phyloP scores from a whole-genome alignment of 2,888 invertebrate genomes.

The Caenorhabditis panamensis region DNA sequence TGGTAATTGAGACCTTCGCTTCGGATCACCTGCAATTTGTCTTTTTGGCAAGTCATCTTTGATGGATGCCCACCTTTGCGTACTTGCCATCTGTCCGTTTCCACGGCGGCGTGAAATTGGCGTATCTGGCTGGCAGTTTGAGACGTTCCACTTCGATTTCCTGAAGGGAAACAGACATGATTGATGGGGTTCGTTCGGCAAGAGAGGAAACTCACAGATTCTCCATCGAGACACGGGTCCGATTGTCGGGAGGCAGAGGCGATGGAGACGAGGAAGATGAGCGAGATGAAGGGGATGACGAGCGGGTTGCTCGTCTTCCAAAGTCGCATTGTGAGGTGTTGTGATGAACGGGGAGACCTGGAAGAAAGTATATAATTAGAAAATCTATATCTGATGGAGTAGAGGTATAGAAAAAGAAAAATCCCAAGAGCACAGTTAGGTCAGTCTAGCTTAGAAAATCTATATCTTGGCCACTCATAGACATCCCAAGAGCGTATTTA shows the following conservation, averaged over 20 bases:
- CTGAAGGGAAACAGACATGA: too few relatives aligned
- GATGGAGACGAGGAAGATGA: neutral
- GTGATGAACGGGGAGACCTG: neutral
- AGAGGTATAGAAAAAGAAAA: too few relatives aligned
- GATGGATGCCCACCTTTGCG: slow-evolving; percentile 26
- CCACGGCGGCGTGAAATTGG: slow-evolving; percentile 51
- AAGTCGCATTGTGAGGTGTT: slow-evolving; percentile 17
- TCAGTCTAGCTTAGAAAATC: too few relatives aligned
- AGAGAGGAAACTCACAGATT: neutral
- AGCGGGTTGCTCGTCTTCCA: neutral
- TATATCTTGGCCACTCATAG: too few relatives aligned
- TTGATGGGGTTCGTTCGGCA: neutral
- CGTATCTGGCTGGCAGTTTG: slow-evolving; percentile 17
- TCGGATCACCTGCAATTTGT: slow-evolving; percentile 53
- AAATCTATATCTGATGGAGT: neutral
- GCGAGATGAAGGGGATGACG: neutral
- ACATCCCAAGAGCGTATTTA: too few relatives aligned
- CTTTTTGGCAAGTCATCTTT: neutral
- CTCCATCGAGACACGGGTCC: slow-evolving; percentile 43
- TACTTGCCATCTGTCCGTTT: slow-evolving; percentile 19
- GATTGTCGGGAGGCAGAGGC: neutral
- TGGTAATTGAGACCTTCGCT: slow-evolving; percentile 62
- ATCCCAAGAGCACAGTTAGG: too few relatives aligned
- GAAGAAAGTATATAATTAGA: too few relatives aligned
- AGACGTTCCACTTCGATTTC: neutral